A percentile compares a stretch with the other conserved stretches of the same genome.
Conservation (phyloP, 2,888 invertebrate genomes). For the Linyphia triangularis region DNA sequence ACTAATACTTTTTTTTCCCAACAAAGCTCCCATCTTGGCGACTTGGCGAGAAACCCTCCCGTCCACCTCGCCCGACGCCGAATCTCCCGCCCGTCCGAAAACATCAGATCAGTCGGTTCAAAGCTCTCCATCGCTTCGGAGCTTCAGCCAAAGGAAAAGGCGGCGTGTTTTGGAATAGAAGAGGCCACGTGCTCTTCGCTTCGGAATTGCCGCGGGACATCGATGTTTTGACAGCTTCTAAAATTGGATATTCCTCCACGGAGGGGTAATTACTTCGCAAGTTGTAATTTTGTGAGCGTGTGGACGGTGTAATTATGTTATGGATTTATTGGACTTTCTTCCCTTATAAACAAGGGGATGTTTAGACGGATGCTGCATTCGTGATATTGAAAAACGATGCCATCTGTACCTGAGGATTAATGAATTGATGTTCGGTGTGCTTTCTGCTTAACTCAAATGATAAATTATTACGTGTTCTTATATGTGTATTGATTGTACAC, state of each 20-base stretch:
- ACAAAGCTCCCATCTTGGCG: background rate
- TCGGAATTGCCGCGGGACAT: background rate
- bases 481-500: too few relatives aligned
- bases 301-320: background rate
- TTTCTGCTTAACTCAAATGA: too few relatives aligned
- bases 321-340: too few relatives aligned
- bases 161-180: background rate
- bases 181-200: slow-evolving; percentile 23
- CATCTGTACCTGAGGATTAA: too few relatives aligned
- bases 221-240: background rate
- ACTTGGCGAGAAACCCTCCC: slow-evolving; percentile 17
- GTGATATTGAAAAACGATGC: too few relatives aligned
- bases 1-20: background rate
- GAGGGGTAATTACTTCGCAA: background rate
- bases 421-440: too few relatives aligned
- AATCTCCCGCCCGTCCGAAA: background rate
- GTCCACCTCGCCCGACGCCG: background rate
- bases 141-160: background rate
- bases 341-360: too few relatives aligned
- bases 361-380: too few relatives aligned
- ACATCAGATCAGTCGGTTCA: slow-evolving; percentile 18
- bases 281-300: background rate
- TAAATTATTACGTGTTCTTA: too few relatives aligned
- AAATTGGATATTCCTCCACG: background rate
- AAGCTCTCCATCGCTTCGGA: background rate